Evolutionary conservation across 2,797 vertebrate species (phyloP).

Genomic region (Amblyopsis hoosieri): DNA sequence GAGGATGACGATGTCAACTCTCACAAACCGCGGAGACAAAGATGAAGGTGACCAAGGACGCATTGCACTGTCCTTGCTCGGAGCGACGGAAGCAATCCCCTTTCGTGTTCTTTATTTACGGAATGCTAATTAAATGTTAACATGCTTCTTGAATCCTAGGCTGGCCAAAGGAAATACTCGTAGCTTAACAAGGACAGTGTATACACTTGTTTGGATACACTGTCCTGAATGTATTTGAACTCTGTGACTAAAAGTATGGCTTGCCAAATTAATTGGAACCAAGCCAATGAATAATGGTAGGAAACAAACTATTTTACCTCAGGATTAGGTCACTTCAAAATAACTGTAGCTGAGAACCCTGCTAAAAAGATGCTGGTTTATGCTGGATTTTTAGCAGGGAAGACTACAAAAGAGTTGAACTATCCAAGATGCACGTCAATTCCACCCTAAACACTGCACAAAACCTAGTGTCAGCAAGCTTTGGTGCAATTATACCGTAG

Average conservation of each 20-base stretch:
- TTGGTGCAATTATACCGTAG: slow-evolving; percentile 39
- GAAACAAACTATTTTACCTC: background rate
- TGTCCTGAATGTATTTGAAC: too few relatives aligned
- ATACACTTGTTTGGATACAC: too few relatives aligned
- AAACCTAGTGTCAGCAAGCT: slow-evolving; percentile 52
- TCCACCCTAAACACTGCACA: background rate
- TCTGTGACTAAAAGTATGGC: too few relatives aligned
- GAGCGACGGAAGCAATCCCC: slow-evolving; percentile 14
- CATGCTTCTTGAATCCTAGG: too few relatives aligned
- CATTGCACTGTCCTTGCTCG: slow-evolving; percentile 29
- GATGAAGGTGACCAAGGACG: slow-evolving; percentile 18
- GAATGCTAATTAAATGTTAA: background rate
- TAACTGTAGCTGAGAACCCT: background rate
- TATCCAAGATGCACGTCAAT: slow-evolving; percentile 23
- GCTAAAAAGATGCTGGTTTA: too few relatives aligned
- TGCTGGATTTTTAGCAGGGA: too few relatives aligned
- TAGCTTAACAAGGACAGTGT: too few relatives aligned
- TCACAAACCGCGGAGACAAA: slow-evolving; percentile 29
- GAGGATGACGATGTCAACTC: slow-evolving; percentile 30
- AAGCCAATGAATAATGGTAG: background rate
- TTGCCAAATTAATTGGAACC: too few relatives aligned
- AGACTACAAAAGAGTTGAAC: too few relatives aligned
- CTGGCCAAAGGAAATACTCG: background rate
- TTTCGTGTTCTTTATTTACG: slow-evolving; percentile 11
- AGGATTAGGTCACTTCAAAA: background rate